Percentiles rank a stretch among this genome's conserved stretches.
phyloP scores from a whole-genome alignment of 1,140 invertebrate species.

The Amphibalanus amphitrite region DNA sequence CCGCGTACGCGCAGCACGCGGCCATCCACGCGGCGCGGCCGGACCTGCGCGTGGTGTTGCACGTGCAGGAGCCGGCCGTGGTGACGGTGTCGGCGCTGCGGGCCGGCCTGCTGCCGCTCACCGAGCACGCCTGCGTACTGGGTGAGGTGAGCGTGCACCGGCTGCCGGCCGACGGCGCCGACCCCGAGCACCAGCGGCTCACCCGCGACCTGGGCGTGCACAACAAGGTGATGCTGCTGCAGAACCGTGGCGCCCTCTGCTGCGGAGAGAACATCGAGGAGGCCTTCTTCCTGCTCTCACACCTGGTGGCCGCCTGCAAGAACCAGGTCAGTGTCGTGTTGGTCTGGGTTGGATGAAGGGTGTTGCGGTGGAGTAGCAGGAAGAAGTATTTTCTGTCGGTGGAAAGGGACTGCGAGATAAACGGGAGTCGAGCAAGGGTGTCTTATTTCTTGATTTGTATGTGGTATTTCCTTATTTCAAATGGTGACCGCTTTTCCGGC shows the following conservation, averaged over 20 bases:
- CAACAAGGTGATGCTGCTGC: conserved; percentile 64
- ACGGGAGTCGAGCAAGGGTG: too few species aligned
- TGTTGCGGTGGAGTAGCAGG: too few species aligned
- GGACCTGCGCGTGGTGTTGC: conserved; percentile 88
- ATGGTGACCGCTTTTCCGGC: too few species aligned
- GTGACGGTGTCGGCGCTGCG: conserved; percentile 81
- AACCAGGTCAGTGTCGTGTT: conserved; percentile 35
- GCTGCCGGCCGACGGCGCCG: background rate
- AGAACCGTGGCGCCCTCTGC: conserved; percentile 86
- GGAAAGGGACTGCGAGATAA: too few species aligned
- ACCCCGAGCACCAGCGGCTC: too few species aligned
- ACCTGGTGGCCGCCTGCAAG: conserved; percentile 70
- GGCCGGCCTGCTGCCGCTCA: conserved; percentile 72
- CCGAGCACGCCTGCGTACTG: conserved; percentile 44
- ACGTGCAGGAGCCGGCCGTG: conserved; percentile 76
- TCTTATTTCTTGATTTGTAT: too few species aligned
- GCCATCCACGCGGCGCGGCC: conserved; percentile 91
- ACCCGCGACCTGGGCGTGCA: conserved; percentile 39
- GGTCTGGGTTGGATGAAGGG: too few species aligned
- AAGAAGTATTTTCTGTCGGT: too few species aligned
- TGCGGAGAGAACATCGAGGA: conserved; percentile 95
- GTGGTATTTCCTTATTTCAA: too few species aligned
- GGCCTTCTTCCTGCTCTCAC: conserved; percentile 76
- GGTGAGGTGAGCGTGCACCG: conserved; percentile 33
- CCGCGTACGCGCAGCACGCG: conserved; percentile 68